Evolutionary conservation across 2,888 invertebrate genomes (phyloP), one percentile per base, ranked within the genome.

Genomic region (Pasiphila rectangulata): DNA sequence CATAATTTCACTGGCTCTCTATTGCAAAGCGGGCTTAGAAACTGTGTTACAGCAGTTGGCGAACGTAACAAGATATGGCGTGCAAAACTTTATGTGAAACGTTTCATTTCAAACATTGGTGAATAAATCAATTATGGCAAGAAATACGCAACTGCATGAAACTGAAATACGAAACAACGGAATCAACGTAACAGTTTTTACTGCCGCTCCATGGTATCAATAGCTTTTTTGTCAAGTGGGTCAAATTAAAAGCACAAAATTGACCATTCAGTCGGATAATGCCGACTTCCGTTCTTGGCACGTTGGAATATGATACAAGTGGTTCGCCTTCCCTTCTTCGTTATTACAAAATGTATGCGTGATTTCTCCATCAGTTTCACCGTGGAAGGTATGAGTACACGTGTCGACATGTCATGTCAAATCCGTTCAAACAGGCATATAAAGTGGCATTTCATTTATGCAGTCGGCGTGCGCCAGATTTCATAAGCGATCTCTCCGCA

Each of bases 401-500:
- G 51, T 59, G 56, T 52, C 54, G 51, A 37, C 56, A 60, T 51
- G 60, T 57, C 57, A 54, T 63, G 59, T 68, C 63, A 63, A 64
- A 67, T 67, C 63, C 62, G 67, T 65, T 64, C 67, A 72, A 74
- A 71, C 67, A 69, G 67, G 71, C 69, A 71, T 67, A 72, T 76
- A 71, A 70, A 73, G 69, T 72, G 75, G 73, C 68, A 73, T 80
- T 82, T 78, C 78, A 80, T 79, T 80, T 76, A 83, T 79, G 80
- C 77, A 83, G 83, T 67, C 75, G 67, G 69, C 77, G 79, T 79
- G 84, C 79, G 83, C 86, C 83, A 86, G 84, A 88, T 87, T 87
- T 87, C 85, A 87, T 86, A 86, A 86, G 84, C 85, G 82, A 85
- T 86, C 85, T 88, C 87, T 84, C 85, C 76, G 77, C 79, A 83